Base-by-base conservation (phyloP, 2,888 invertebrate genomes). In the Mythimna albipuncta region DNA sequence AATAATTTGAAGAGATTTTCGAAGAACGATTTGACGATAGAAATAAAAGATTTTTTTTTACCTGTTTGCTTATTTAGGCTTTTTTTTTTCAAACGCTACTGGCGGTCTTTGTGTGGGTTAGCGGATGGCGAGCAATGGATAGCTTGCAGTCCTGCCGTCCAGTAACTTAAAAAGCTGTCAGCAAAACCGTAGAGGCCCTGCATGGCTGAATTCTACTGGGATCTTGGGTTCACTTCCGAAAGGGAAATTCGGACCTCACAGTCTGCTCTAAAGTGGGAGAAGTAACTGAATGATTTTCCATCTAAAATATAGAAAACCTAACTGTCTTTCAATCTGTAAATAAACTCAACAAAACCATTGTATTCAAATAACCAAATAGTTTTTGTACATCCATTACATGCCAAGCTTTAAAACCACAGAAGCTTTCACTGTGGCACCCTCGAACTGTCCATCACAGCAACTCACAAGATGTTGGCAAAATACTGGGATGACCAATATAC, bases 401-500 rank as follows among this genome's bases (percentile, higher is more conserved):
- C 32, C 10, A 69, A 26, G 67, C n/a, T 54, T 35, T 6, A 64
- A 41, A 76, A 54, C 64, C 63, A 52, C 71, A 61, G 38, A 50
- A 67, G 66, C 64, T 81, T 81, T 79, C 77, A 67, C 71, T 35
- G 50, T 11, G 21, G 11, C 19, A 65, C 21, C 64, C 64, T 80
- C 47, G 44, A 62, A 58, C 35, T 65, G 58, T 63, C 58, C 58
- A n/a, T 76, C 47, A 64, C 4, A 2, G 19, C 32, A 62, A 21
- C 50, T 35, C 44, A 54, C 41, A 38, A 47, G 32, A 50, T 41
- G 38, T 54, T 41, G 41, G 64, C 59, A 64, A 32, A 13, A 19
- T 35, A n/a, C 38, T 75, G 7, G 2, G 13, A 11, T 44, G 35
- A 26, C 47, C 59, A 64, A 7, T 21, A 26, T 59, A 50, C 47